Base-by-base conservation (phyloP, 2,888 invertebrate genomes). In the Mechanitis messenoides region DNA sequence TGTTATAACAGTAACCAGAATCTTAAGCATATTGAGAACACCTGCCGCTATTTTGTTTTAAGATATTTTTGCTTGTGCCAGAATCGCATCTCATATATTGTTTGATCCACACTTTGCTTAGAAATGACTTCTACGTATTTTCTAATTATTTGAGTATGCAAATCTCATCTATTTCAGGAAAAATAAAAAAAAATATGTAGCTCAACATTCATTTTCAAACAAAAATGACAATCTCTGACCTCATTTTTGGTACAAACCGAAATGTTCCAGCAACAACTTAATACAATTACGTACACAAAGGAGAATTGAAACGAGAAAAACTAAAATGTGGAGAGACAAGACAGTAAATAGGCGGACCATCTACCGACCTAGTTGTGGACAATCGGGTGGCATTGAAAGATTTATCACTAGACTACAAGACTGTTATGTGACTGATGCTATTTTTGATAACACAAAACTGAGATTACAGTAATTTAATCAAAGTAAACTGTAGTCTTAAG, bases 321-420 rank as follows among this genome's bases (percentile, higher is more conserved):
- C 79, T 80, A 74, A 77, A 79, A 80, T 72, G 76, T 74, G 62
- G 55, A 62, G 75, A 76, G 74, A 78, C 73, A 76, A 75, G 73
- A 76, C 77, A 78, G 80, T 81, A 84, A 85, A 83, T 84, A 83
- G 82, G 76, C 78, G 78, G 76, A 83, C 85, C 86, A 86, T 85
- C 84, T 80, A 82, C 79, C 84, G 88, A 83, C 85, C 85, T 76
- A 85, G 76, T 86, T 84, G 84, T 68, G 80, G 82, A 85, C 85
- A 86, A 87, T 87, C 85, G 86, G 83, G 80, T 75, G 77, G 73
- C 70, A 73, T 74, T 70, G 70, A 69, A 73, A 83, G 85, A 87
- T 86, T 86, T 85, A 87, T 86, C 78, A 78, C 80, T 62, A 68
- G 61, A 69, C 66, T 69, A 69, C 72, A 70, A 68, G 70, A 65